These are phyloP conservation scores for Avahi laniger DNA, from an alignment of 2,797 vertebrate genomes.

Conservation along the genomic window DNA sequence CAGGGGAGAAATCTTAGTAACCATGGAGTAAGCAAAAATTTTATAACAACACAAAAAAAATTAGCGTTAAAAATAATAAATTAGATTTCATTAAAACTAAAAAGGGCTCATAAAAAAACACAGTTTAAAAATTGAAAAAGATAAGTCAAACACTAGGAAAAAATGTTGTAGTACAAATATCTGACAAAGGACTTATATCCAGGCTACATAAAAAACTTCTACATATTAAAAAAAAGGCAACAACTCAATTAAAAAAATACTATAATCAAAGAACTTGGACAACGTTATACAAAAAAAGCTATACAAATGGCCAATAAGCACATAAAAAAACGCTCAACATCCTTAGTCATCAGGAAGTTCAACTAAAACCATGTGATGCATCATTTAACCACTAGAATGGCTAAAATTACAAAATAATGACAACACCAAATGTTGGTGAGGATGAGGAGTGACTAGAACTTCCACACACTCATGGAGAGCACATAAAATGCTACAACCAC, in stretches of 20 bases:
- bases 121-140: background rate
- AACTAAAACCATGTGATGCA: background rate
- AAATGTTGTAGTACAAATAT: background rate
- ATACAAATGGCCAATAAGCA: background rate
- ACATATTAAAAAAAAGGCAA: background rate
- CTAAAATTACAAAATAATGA: constrained; percentile 28
- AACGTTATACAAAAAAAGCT: background rate
- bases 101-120: background rate
- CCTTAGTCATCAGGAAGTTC: constrained; percentile 2
- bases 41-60: background rate
- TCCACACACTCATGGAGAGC: background rate
- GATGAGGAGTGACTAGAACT: background rate
- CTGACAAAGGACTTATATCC: background rate
- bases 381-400: background rate
- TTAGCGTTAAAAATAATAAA: background rate
- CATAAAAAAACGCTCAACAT: background rate
- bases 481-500: background rate
- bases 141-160: background rate
- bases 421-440: background rate
- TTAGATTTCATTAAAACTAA: background rate
- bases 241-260: background rate
- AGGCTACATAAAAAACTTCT: background rate
- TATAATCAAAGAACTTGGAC: background rate
- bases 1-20: background rate
- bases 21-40: background rate